phyloP scores from a whole-genome alignment of 1,140 invertebrate genomes.

The Metopolophium dirhodum region DNA sequence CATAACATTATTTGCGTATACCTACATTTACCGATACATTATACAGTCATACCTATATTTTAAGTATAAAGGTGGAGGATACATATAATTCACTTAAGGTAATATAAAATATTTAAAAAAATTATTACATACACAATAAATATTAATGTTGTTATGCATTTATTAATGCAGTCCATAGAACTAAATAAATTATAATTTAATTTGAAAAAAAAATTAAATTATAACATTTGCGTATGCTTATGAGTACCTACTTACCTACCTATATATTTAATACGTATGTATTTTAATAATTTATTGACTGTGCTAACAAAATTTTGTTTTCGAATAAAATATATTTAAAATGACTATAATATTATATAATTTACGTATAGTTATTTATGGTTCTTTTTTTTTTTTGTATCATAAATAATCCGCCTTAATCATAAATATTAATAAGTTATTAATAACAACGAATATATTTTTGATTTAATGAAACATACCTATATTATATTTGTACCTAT shows the following conservation, averaged over 20 bases:
- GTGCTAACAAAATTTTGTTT: not conserved
- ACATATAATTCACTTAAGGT: not conserved
- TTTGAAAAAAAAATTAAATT: not conserved
- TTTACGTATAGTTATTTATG: not conserved
- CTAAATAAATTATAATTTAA: not conserved
- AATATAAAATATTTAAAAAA: not conserved
- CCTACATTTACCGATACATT: not conserved
- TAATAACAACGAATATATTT: not conserved
- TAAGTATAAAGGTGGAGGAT: too few species aligned
- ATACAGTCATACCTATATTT: not conserved
- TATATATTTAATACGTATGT: not conserved
- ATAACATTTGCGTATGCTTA: too few species aligned
- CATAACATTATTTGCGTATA: too few species aligned
- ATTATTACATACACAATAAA: not conserved
- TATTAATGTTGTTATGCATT: not conserved
- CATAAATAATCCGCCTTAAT: not conserved
- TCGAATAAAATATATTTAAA: constrained; percentile 14
- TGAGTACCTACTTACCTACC: too few species aligned
- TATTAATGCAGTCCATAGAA: too few species aligned
- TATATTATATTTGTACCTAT: not conserved
- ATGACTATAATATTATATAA: not conserved
- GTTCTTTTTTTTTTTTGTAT: not conserved
- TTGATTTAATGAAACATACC: not conserved
- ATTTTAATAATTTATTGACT: not conserved
- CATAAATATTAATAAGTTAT: not conserved